Evolutionary conservation across 2,888 invertebrate genomes (phyloP), one percentile per base, ranked within the genome.

Genomic region (Alitta virens): DNA sequence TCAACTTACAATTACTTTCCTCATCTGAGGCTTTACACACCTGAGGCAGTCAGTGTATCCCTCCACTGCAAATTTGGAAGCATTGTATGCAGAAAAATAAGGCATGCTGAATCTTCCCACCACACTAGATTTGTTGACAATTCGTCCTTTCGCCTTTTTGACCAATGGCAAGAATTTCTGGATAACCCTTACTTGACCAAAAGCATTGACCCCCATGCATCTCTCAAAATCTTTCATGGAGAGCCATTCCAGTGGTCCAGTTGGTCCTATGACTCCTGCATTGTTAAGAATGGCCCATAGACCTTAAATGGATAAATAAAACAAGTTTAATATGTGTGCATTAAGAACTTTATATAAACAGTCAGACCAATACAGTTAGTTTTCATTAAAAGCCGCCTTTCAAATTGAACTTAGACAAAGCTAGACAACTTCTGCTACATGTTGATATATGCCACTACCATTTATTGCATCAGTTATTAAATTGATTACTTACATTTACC

Each of bases 211-310:
- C 2, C 54, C 51, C 16, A 55, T 33, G 18, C 38, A 18, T 12
- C 42, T 21, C 25, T 27, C n/a, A 53, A 53, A 65, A 52, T 63
- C 60, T 12, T 56, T 24, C 1, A 38, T 18, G 2, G 14, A 52
- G 24, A 63, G 38, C 50, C 54, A 65, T 2, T 63, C 63, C 18
- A 56, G 18, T 7, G 52, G 59, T 1, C 63, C 62, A 3, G 16
- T 18, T 16, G 9, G 55, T n/a, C 23, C 51, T 0, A 73, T 71
- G 49, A 75, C 62, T 7, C 77, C 77, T 14, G 76, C 77, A 60
- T 77, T 77, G 69, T 77, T 77, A 2, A 77, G 73, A 1, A 77
- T 42, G n/a, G 70, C 75, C 76, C 76, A 77, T n/a, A 77, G 57
- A 21, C 75, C 76, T 77, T 26, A 2, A 33, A n/a, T n/a, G n/a